These are phyloP conservation scores for Temnothorax longispinosus DNA, from an alignment of 1,140 invertebrate genomes.

Conservation along the genomic window DNA sequence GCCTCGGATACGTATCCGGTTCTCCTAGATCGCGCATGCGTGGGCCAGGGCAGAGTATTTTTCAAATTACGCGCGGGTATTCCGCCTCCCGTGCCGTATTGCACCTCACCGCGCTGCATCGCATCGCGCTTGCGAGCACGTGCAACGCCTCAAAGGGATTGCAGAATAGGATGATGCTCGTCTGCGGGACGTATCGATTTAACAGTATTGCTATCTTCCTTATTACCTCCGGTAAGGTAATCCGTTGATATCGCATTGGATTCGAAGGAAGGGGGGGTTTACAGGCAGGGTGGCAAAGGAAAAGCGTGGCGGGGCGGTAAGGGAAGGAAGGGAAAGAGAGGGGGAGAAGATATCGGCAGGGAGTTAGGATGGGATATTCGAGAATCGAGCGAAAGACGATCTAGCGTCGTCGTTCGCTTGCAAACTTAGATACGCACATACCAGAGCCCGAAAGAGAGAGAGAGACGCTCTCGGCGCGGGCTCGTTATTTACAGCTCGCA, in stretches of 20 bases:
- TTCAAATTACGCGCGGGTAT: slow-evolving; percentile 52
- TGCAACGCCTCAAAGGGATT: slow-evolving; percentile 47
- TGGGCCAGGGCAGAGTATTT: slow-evolving; percentile 58
- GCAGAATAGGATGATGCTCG: slow-evolving; percentile 19
- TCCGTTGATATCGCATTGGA: slow-evolving; percentile 55
- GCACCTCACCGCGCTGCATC: neutral
- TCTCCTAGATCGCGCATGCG: slow-evolving; percentile 69
- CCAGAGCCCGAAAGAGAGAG: slow-evolving; percentile 47
- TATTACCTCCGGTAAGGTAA: slow-evolving; percentile 60
- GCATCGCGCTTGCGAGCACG: slow-evolving; percentile 11
- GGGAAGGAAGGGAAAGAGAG: neutral
- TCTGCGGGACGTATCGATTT: slow-evolving; percentile 62
- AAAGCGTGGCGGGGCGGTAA: neutral
- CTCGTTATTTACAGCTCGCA: slow-evolving; percentile 63
- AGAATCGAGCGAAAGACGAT: slow-evolving; percentile 49
- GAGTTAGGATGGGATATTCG: slow-evolving; percentile 47
- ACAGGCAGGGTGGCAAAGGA: neutral
- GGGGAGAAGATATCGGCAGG: neutral
- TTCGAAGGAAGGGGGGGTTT: neutral
- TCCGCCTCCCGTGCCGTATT: neutral
- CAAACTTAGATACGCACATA: slow-evolving; percentile 58
- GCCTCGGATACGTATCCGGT: slow-evolving; percentile 76
- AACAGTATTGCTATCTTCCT: slow-evolving; percentile 66
- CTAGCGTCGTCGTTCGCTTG: slow-evolving; percentile 28
- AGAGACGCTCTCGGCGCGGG: slow-evolving; percentile 44